Percentiles rank a stretch among this genome's conserved stretches.
Evolutionary conservation across 2,113 vertebrate species (phyloP).

Genomic region (Mormyrus iriodes): DNA sequence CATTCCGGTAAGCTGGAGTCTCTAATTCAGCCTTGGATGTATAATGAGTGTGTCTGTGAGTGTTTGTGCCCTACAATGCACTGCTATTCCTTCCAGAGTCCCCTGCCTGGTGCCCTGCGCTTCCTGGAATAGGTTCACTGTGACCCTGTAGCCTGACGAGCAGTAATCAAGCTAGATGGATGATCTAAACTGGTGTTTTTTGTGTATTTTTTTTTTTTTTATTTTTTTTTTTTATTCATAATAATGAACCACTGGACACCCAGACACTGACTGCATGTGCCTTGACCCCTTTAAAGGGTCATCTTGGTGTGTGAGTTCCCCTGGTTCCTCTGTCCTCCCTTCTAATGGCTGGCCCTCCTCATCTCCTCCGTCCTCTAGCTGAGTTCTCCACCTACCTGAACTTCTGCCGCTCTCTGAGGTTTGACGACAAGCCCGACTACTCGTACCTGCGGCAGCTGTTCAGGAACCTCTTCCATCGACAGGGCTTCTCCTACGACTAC

Average conservation of each 20-base stretch:
- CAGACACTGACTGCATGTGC: not conserved
- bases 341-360: not conserved
- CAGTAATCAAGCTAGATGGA: not conserved
- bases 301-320: not conserved
- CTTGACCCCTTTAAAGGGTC: not conserved
- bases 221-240: not conserved
- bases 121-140: not conserved
- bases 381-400: constrained; percentile 98
- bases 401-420: constrained; percentile 92
- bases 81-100: not conserved
- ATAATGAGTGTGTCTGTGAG: not conserved
- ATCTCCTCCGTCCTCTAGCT: constrained; percentile 54
- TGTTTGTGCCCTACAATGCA: not conserved
- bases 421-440: constrained; percentile 97
- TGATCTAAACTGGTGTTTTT: not conserved
- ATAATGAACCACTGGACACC: not conserved
- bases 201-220: not conserved
- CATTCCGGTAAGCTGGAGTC: not conserved
- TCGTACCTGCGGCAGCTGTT: constrained; percentile 94
- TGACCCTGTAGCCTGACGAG: not conserved
- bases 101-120: not conserved
- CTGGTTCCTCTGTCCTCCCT: not conserved
- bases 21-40: not conserved
- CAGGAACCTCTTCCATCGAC: constrained; percentile 93
- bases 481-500: constrained; percentile 94